phyloP scores from a whole-genome alignment of 2,113 vertebrate genomes.

The Thamnaconus septentrionalis region DNA sequence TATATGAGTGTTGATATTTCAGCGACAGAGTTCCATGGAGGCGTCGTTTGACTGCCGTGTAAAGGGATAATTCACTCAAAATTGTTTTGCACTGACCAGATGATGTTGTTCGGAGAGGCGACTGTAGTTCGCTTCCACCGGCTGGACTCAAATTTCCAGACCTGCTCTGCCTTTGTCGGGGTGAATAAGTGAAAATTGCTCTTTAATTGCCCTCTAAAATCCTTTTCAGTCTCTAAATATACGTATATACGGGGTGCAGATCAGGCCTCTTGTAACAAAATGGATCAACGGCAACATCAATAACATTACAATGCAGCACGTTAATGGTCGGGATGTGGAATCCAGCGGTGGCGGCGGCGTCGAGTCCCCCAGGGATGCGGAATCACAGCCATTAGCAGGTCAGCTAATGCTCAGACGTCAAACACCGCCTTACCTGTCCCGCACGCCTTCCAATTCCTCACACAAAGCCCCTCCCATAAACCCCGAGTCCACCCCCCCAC shows the following conservation, averaged over 20 bases:
- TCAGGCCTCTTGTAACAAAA: too few relatives aligned
- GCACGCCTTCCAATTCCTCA: slow-evolving; percentile 22
- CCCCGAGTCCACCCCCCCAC: too few relatives aligned
- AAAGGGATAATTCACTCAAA: background rate
- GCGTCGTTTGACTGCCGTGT: background rate
- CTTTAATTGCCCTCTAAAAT: too few relatives aligned
- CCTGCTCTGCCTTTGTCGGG: too few relatives aligned
- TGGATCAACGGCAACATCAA: slow-evolving; percentile 20
- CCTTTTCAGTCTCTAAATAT: too few relatives aligned
- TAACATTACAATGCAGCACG: slow-evolving; percentile 3
- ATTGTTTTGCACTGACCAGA: too few relatives aligned
- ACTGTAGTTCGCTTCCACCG: too few relatives aligned
- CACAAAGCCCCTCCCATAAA: slow-evolving; percentile 1
- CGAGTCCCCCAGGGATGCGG: slow-evolving; percentile 23
- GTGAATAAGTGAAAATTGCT: too few relatives aligned
- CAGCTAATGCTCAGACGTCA: slow-evolving; percentile 38
- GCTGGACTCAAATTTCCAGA: too few relatives aligned
- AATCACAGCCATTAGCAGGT: slow-evolving; percentile 33
- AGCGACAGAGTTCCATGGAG: slow-evolving; percentile 11
- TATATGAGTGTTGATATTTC: background rate
- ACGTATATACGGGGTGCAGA: too few relatives aligned
- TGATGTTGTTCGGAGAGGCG: too few relatives aligned
- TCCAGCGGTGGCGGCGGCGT: background rate
- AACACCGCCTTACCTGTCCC: background rate
- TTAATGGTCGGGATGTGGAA: background rate